Evolutionary conservation across 2,797 vertebrate species (phyloP), one percentile per base, ranked within the genome.

Genomic region (Rhyacichthys aspro): DNA sequence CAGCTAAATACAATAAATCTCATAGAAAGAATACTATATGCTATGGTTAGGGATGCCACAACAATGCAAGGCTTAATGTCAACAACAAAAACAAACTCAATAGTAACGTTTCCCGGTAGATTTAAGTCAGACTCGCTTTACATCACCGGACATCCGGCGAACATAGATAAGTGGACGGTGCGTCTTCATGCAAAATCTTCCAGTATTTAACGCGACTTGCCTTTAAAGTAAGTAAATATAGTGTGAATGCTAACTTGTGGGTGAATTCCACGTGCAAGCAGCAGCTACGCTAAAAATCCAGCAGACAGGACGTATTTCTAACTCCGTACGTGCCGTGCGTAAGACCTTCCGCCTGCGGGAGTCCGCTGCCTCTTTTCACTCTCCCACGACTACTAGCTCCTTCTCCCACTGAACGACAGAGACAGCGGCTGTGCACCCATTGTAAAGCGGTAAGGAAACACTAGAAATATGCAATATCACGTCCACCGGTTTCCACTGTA

Each of bases 371-470:
- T 74, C 60, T 54, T 39, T 50, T 18, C 70, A 19, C 74, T 73
- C 71, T 18, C 53, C 67, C 77, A 49, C 67, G 32, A 56, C 65
- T 74, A 63, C 67, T 43, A 71, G 78, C 73, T 72, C 18, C 81
- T 72, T 67, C 77, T 43, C 56, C n/a, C n/a, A n/a, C 62, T 16
- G 39, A 32, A 41, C 67, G 44, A 50, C 59, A 38, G 61, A 78
- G 70, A 78, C 83, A 55, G 59, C 80, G 63, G 63, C 79, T 65
- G 76, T 62, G 55, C 82, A 75, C 50, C 71, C 72, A 69, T 37
- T 81, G 63, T 73, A 72, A 67, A 72, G 70, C 81, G 86, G 88
- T 89, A 90, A 89, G 88, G 16, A 44, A 55, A 67, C 67, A 17
- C 43, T 23, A 67, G 9, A 71, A 18, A 50, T 46, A 19, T 53